Evolutionary conservation across 2,888 invertebrate species (phyloP), one percentile per base, ranked within the genome.

Genomic region (Pseudeuparius sepicola): DNA sequence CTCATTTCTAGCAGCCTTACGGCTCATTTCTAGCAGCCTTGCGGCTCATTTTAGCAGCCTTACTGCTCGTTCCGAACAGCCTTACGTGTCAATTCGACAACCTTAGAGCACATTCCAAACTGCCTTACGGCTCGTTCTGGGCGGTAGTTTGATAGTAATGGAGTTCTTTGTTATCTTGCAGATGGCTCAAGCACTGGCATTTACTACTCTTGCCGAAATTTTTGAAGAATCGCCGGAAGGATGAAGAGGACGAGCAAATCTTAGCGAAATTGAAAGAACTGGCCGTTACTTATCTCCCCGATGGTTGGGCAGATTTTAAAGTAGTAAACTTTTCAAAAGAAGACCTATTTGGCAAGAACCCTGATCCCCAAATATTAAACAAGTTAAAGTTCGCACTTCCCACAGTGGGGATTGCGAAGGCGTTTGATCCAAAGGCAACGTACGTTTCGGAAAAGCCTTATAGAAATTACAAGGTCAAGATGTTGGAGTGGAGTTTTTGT

Each of bases 401-500:
- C 2, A 50, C 45, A 13, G 41, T 48, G 2, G 47, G 32, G 7
- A 15, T 50, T 24, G 41, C 37, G 9, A 36, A 24, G 24, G 48
- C 46, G 3, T 50, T 50, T 23, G 39, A 41, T 3, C 48, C 47
- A 13, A 36, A 41, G 5, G 41, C 41, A 15, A 36, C 34, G 2
- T 36, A 37, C 9, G 29, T 50, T 4, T 35, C 42, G 3, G 49
- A 51, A 26, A 44, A 39, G 18, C 34, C 23, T 3, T 49, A 41
- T 33, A 28, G 44, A 14, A 41, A 46, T 15, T 45, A 42, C 10
- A 50, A 50, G 34, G 17, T 41, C 5, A 43, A 40, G 14, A 37
- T 51, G 30, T 24, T 51, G n/a, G 27, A 42, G 7, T 50, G 48
- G 48, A 42, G 44, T 4, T 36, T 50, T 12, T 47, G 47, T 24